Evolutionary conservation across 2,113 vertebrate species (phyloP).

Genomic region (Apodemus sylvaticus): DNA sequence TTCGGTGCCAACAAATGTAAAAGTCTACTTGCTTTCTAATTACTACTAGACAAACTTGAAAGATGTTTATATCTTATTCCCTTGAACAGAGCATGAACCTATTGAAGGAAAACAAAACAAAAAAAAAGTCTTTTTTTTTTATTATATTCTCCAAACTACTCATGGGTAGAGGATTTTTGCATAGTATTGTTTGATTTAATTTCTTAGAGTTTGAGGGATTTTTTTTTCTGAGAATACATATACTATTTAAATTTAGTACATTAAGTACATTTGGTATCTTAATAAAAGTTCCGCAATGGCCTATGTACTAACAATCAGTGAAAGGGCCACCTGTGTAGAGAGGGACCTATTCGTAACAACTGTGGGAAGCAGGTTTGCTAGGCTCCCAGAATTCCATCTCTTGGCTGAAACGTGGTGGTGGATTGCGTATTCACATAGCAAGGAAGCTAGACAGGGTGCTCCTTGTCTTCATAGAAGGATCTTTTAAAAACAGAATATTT

Average conservation of each 20-base stretch:
- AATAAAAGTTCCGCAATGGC: not conserved
- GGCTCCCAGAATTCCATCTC: not conserved
- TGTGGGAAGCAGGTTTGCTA: not conserved
- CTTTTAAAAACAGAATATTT: not conserved
- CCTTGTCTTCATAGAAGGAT: not conserved
- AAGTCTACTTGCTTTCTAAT: constrained; percentile 28
- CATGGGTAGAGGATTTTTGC: not conserved
- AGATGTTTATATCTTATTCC: not conserved
- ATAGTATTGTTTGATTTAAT: constrained; percentile 47
- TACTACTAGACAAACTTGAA: constrained; percentile 35
- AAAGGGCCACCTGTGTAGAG: not conserved
- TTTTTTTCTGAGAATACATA: constrained; percentile 5
- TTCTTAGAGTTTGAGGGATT: not conserved
- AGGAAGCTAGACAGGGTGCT: not conserved
- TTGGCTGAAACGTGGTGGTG: not conserved
- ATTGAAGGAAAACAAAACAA: not conserved
- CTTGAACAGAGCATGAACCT: not conserved
- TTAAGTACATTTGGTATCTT: not conserved
- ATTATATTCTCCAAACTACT: not conserved
- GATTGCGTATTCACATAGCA: not conserved
- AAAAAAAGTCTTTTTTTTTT: not conserved
- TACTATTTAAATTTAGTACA: not conserved
- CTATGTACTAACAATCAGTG: not conserved
- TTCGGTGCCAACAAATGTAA: constrained; percentile 58
- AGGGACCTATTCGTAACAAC: not conserved